These are phyloP conservation scores for Bombyx mori DNA, from an alignment of 1,140 invertebrate species.

Conservation along the genomic window ASM3026992v2 NC_085115.1:13361001-13361500, in stretches of 20 bases:
- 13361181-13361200: constrained; percentile 11
- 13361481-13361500: too few species aligned
- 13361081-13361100: constrained; percentile 9
- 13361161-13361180: constrained; percentile 27
- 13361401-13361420: constrained; percentile 96
- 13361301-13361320: constrained; percentile 88
- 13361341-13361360: constrained; percentile 94
- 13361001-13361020: constrained; percentile 23
- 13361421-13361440: constrained; percentile 98
- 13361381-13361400: constrained; percentile 93
- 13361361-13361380: constrained; percentile 97
- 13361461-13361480: too few species aligned
- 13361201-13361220: constrained; percentile 16
- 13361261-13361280: not conserved
- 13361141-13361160: constrained; percentile 29
- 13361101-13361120: constrained; percentile 37
- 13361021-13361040: not conserved
- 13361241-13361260: not conserved
- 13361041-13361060: too few species aligned
- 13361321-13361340: constrained; percentile 89
- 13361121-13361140: constrained; percentile 44
- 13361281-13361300: constrained; percentile 78
- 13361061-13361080: not conserved
- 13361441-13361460: constrained; percentile 90
- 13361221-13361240: constrained; percentile 3